Percentiles rank a stretch among this genome's conserved stretches.
Conservation (phyloP, 2,113 vertebrate genomes). For the Dasyornis broadbenti region DNA sequence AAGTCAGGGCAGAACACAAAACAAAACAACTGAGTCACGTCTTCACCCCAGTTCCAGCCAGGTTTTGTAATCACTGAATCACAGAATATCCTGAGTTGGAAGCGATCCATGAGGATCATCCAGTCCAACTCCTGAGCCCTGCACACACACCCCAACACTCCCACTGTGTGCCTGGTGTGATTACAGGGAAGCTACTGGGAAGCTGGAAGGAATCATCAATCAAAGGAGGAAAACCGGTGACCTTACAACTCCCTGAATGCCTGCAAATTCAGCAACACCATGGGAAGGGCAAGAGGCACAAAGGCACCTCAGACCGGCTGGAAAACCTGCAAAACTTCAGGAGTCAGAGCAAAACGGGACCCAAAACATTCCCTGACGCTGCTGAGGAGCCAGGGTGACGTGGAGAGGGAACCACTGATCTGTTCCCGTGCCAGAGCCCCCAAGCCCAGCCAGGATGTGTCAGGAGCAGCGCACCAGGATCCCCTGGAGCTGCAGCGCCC, state of each 20-base stretch:
- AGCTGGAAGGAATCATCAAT: neutral
- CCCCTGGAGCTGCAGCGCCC: neutral
- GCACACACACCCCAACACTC: neutral
- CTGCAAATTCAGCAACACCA: neutral
- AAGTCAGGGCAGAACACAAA: neutral
- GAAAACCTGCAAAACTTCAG: neutral
- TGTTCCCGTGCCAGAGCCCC: neutral
- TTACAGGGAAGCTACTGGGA: neutral
- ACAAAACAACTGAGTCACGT: neutral
- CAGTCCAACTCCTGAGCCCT: neutral
- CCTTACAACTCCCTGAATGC: neutral
- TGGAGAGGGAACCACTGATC: accelerated
- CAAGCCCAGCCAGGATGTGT: neutral
- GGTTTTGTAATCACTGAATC: neutral
- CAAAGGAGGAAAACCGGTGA: neutral
- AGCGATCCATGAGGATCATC: neutral
- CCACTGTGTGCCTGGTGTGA: accelerated
- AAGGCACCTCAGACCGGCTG: accelerated
- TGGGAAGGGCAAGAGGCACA: neutral
- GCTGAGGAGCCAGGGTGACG: neutral
- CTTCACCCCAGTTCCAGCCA: neutral
- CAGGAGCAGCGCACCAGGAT: neutral
- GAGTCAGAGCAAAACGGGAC: neutral
- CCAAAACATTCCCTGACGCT: neutral
- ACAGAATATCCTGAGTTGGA: neutral